Conservation (phyloP, 1,140 invertebrate species). For the Metaphire vulgaris region DNA sequence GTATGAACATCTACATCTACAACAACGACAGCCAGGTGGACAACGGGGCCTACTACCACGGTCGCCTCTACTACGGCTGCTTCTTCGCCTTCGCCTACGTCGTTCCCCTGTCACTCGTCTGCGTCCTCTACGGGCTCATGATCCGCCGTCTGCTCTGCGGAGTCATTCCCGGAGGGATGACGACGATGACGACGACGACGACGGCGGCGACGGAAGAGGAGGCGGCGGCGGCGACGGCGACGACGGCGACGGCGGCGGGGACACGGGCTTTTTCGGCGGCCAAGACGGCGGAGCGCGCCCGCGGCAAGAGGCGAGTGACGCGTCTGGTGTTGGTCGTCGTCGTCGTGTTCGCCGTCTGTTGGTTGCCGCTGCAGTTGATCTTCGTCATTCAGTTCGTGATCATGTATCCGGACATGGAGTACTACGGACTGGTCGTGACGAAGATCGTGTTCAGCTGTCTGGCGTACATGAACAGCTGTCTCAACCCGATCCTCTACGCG, state of each 20-base stretch:
- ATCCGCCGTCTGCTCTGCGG: conserved; percentile 59
- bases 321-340: conserved; percentile 88
- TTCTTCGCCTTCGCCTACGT: conserved; percentile 54
- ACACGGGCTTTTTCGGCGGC: background rate
- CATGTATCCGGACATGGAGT: background rate
- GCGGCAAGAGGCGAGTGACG: conserved; percentile 59
- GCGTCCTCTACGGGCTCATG: conserved; percentile 84
- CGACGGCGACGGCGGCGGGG: too few species aligned
- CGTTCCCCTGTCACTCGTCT: conserved; percentile 64
- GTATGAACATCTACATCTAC: background rate
- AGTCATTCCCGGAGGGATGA: background rate
- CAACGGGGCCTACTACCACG: conserved; percentile 8
- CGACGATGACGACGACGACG: too few species aligned
- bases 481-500: conserved; percentile 69
- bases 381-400: conserved; percentile 47
- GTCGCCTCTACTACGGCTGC: conserved; percentile 42
- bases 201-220: too few species aligned
- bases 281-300: background rate
- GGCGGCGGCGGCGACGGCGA: too few species aligned
- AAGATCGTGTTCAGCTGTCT: conserved; percentile 78
- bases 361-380: conserved; percentile 80
- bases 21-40: conserved; percentile 29
- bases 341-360: conserved; percentile 87
- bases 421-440: conserved; percentile 59
- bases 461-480: conserved; percentile 54